Evolutionary conservation across 2,888 invertebrate genomes (phyloP).

Genomic region (Caenorhabditis sp.): DNA sequence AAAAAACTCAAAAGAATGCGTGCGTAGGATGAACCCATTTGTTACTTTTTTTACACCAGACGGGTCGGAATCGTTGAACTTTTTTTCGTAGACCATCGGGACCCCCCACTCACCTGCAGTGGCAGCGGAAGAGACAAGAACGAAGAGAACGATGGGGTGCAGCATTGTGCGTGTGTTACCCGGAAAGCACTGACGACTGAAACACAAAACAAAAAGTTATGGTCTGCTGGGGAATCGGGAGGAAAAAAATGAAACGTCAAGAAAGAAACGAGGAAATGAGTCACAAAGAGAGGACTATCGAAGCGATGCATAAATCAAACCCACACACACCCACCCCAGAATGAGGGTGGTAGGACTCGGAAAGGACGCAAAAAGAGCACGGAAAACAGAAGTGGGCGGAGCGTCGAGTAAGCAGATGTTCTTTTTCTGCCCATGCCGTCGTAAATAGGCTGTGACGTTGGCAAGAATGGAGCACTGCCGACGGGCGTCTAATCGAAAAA

Average conservation of each 20-base stretch:
- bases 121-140: conserved; percentile 42
- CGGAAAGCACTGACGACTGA: conserved; percentile 66
- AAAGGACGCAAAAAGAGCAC: conserved; percentile 18
- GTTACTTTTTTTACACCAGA: conserved; percentile 22
- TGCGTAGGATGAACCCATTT: conserved; percentile 37
- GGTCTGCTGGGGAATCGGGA: neutral
- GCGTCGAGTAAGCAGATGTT: conserved; percentile 45
- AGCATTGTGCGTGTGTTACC: conserved; percentile 69
- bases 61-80: conserved; percentile 5
- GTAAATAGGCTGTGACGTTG: conserved; percentile 57
- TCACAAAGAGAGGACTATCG: conserved; percentile 23
- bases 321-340: conserved; percentile 5
- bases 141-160: conserved; percentile 54
- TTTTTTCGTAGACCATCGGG: no score
- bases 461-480: conserved; percentile 1
- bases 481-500: conserved; percentile 46
- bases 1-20: neutral
- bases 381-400: conserved; percentile 26
- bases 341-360: conserved; percentile 23
- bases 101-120: conserved; percentile 32
- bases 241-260: neutral
- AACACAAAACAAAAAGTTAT: conserved; percentile 21
- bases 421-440: conserved; percentile 34
- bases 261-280: conserved; percentile 16
- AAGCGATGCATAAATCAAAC: conserved; percentile 27